Conservation (phyloP, 2,888 invertebrate species). For the Dorcus hopei region DNA sequence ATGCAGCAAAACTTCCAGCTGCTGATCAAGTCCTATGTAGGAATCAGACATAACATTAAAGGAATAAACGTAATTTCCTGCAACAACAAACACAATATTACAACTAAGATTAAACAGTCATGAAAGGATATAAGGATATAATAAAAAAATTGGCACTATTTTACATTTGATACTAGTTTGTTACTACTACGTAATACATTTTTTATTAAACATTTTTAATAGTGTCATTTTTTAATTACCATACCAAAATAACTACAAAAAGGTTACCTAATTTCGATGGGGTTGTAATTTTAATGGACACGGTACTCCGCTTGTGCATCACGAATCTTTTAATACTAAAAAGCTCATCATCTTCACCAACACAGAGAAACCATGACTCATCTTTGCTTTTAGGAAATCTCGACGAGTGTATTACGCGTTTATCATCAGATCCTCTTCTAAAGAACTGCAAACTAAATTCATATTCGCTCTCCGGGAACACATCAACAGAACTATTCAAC, state of each 20-base stretch:
- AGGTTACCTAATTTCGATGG: slow-evolving; percentile 54
- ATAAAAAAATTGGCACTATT: too few relatives aligned
- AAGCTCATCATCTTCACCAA: slow-evolving; percentile 76
- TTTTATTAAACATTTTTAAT: too few relatives aligned
- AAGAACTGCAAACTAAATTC: slow-evolving; percentile 38
- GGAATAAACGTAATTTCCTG: slow-evolving; percentile 74
- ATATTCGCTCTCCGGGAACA: slow-evolving; percentile 48
- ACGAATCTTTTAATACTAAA: slow-evolving; percentile 76
- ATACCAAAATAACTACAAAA: slow-evolving; percentile 14
- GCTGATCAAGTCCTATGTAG: slow-evolving; percentile 92
- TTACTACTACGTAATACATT: too few relatives aligned
- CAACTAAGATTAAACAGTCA: too few relatives aligned
- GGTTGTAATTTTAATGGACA: slow-evolving; percentile 59
- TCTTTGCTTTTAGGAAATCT: slow-evolving; percentile 90
- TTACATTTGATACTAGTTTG: too few relatives aligned
- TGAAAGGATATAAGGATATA: too few relatives aligned
- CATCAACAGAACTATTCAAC: slow-evolving; percentile 33
- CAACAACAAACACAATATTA: slow-evolving; percentile 37
- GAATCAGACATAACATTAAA: slow-evolving; percentile 88
- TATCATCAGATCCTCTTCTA: slow-evolving; percentile 37
- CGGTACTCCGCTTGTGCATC: slow-evolving; percentile 51
- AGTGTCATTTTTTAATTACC: background rate
- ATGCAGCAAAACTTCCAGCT: slow-evolving; percentile 51
- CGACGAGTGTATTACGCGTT: slow-evolving; percentile 70
- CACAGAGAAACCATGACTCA: slow-evolving; percentile 91